phyloP scores from a whole-genome alignment of 2,888 invertebrate species.

The Sinodicranocentrus sp. region DNA sequence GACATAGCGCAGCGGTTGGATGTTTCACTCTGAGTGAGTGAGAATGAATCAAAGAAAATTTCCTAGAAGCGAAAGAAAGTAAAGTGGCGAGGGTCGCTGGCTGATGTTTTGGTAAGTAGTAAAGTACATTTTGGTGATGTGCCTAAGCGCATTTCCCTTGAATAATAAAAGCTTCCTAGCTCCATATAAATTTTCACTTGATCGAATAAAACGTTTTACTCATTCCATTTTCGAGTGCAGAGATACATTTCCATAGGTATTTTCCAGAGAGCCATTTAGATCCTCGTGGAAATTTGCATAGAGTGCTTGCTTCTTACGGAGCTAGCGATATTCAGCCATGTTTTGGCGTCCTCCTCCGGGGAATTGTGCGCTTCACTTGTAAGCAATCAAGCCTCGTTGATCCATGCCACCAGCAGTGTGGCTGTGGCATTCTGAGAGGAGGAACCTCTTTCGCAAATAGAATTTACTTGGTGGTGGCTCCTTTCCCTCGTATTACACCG shows the following conservation, averaged over 20 bases:
- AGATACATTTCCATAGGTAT: neutral
- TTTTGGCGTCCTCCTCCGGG: neutral
- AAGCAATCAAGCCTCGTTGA: slow-evolving; percentile 30
- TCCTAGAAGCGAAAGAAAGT: neutral
- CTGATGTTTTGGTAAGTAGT: too few relatives aligned
- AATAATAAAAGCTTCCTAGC: too few relatives aligned
- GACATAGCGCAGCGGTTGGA: too few relatives aligned
- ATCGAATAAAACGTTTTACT: slow-evolving; percentile 4
- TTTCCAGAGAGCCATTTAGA: neutral
- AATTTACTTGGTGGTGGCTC: neutral
- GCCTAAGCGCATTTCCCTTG: neutral
- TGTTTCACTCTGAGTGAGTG: neutral
- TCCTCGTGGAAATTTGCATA: slow-evolving; percentile 1
- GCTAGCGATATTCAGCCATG: neutral
- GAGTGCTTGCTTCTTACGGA: neutral
- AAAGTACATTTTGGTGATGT: too few relatives aligned
- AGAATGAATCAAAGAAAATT: neutral
- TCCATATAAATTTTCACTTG: slow-evolving; percentile 7
- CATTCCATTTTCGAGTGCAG: neutral
- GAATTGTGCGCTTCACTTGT: slow-evolving; percentile 13
- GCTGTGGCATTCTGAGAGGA: neutral
- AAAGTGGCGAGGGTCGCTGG: too few relatives aligned
- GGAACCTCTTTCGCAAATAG: neutral
- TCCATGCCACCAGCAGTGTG: neutral
- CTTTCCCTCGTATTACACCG: neutral